Evolutionary conservation across 2,797 vertebrate genomes (phyloP), one percentile per base, ranked within the genome.

Genomic region (Gymnocypris eckloni): DNA sequence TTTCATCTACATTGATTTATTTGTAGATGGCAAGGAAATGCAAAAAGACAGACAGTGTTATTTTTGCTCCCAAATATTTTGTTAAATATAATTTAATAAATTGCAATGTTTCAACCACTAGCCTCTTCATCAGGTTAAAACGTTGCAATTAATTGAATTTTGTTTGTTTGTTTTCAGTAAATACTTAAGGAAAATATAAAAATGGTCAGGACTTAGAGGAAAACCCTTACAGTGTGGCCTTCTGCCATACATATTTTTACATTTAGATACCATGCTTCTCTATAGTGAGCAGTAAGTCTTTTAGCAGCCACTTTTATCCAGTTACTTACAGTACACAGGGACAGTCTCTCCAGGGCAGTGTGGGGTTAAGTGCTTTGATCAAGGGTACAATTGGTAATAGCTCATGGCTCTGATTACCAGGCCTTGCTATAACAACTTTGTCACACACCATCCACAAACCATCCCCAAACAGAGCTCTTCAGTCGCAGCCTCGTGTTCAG

Each of bases 401-500:
- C 48, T 50, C 22, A 67, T 28, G 8, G 48, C n/a, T 79, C n/a
- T 45, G 12, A 71, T 79, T 13, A 71, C 18, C 67, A 56, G 6
- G 67, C 54, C 18, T 61, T 56, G 45, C 37, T 84, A 28, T 69
- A 54, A 69, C 73, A n/a, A 69, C 61, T 52, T 33, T 37, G 48
- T 20, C 79, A 67, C 67, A 43, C 67, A 56, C 7, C 12, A 9
- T 20, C 25, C n/a, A 50, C 16, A 78, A 75, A 83, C 73, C 61
- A 83, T 67, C 72, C 28, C n/a, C 50, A 28, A 56, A 84, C 48
- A 69, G 45, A 43, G 4, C 66, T 85, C 50, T 64, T 79, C 61
- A 83, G 52, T 41, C 15, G 41, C 33, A 22, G 72, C 33, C 43
- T 75, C 79, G 81, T 85, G 70, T 86, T 75, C 75, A 56, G 69